phyloP scores from a whole-genome alignment of 2,113 vertebrate genomes.

The Carettochelys insculpta region DNA sequence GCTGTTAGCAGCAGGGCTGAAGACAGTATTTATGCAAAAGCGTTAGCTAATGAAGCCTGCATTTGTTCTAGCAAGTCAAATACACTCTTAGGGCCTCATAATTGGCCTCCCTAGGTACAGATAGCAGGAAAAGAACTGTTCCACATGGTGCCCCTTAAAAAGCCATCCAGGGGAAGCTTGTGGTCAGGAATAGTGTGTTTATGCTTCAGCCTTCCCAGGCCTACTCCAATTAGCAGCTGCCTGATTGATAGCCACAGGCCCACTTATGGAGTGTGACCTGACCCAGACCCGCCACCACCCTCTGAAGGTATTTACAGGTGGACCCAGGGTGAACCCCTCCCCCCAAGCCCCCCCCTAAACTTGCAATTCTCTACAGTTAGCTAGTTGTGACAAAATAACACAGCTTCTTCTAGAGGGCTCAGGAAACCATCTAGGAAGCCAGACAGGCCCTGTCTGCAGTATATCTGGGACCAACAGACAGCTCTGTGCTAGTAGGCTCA shows the following conservation, averaged over 20 bases:
- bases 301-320: not conserved
- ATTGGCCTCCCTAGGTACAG: not conserved
- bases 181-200: not conserved
- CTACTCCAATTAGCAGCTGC: fast-evolving
- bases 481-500: not conserved
- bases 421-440: not conserved
- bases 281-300: not conserved
- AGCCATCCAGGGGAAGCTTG: fast-evolving
- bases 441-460: not conserved
- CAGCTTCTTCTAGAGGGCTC: not conserved
- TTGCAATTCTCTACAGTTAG: not conserved
- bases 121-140: not conserved
- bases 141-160: not conserved
- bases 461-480: not conserved
- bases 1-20: not conserved
- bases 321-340: no score
- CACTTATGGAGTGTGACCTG: not conserved
- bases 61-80: constrained; percentile 40
- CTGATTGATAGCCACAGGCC: not conserved
- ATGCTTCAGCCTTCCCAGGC: not conserved
- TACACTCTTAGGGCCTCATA: not conserved
- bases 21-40: constrained; percentile 44
- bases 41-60: not conserved
- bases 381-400: not conserved
- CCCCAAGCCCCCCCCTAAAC: no score